Base-by-base conservation (phyloP, 2,888 invertebrate species). In the Ornithoptera priamus region DNA sequence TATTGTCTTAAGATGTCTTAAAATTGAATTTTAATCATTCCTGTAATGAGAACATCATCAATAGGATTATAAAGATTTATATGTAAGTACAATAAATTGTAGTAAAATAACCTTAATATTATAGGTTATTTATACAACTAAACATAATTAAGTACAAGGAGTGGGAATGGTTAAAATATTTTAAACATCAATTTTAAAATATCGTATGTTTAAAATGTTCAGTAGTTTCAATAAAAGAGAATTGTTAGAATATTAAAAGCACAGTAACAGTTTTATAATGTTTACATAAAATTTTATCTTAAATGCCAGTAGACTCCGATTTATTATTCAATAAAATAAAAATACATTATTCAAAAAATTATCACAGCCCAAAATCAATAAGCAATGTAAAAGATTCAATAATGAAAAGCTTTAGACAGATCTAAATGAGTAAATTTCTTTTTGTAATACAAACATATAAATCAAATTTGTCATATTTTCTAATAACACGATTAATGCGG, bases 1-100 rank as follows among this genome's bases (percentile, higher is more conserved):
- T 89, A 89, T 89, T 89, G 88, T 89, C 88, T 81, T 83, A 77
- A 42, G 6, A 22, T 62, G 5, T 61, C 39, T 61, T 36, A 60
- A 12, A 46, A 46, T 56, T 56, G 18, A 15, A 20, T 56, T 20
- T 20, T 7, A 56, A 20, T n/a, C 59, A 67, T 72, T 68, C 62
- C 71, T 70, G 66, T 70, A 66, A 69, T 46, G 22, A 62, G 39
- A 42, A 56, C 36, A 56, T 63, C 30, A n/a, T 36, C 18, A 36
- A 5, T 18, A 42, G 42, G 12, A 15, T 46, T 57, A 42, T 22
- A 53, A 30, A 67, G 10, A 67, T 56, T 61, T 24, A 58, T 22
- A 58, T 12, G 12, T 22, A 22, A 24, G 22, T 12, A 12, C 57
- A 58, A 58, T 22, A 58, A 58, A 24, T 10, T 12, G 12, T 58